Percentiles rank a stretch among this genome's conserved stretches.
Conservation (phyloP, 2,888 invertebrate species). For the Lasiommata megera region DNA sequence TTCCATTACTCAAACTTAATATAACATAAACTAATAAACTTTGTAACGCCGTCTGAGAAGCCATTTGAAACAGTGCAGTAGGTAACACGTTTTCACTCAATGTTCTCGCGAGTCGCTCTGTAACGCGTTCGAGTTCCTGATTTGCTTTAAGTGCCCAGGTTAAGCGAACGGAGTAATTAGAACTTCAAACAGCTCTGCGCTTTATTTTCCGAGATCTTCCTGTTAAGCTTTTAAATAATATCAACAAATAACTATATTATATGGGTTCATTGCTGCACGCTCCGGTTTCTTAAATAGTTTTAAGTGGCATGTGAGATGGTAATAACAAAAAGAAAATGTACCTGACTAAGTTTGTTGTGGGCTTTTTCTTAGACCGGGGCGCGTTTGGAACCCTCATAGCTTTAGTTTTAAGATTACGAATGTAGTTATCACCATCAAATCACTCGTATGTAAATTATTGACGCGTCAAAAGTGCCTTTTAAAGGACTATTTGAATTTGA, state of each 20-base stretch:
- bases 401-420: too few relatives aligned
- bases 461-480: too few relatives aligned
- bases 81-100: conserved; percentile 1
- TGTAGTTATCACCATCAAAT: too few relatives aligned
- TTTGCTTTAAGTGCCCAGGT: conserved; percentile 22
- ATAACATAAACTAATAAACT: not conserved
- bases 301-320: too few relatives aligned
- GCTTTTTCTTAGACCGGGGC: too few relatives aligned
- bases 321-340: too few relatives aligned
- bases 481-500: too few relatives aligned
- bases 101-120: conserved; percentile 2
- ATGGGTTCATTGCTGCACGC: too few relatives aligned
- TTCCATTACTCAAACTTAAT: not conserved
- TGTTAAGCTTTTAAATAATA: not conserved
- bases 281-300: too few relatives aligned
- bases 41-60: not conserved
- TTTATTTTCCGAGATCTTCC: conserved; percentile 17
- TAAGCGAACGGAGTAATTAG: conserved; percentile 27
- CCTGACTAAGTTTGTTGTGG: too few relatives aligned
- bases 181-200: conserved; percentile 18
- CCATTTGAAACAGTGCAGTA: conserved; percentile 7
- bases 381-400: too few relatives aligned
- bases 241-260: not conserved
- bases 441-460: too few relatives aligned
- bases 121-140: conserved; percentile 20